A percentile compares a stretch with the other conserved stretches of the same genome.
phyloP scores from a whole-genome alignment of 2,888 invertebrate genomes.

The Cheilosia scutellata region DNA sequence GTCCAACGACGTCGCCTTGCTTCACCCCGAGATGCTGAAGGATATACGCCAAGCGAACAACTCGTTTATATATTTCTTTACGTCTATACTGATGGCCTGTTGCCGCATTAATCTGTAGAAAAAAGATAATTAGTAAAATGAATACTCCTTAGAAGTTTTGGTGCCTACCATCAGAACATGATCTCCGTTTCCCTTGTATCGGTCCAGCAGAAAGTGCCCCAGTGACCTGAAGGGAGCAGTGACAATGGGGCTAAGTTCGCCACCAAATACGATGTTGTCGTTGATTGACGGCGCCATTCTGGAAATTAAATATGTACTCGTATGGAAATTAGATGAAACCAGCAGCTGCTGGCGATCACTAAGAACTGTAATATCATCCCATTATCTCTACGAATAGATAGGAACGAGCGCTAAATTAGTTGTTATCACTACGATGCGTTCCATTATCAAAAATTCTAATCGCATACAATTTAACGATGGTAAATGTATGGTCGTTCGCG shows the following conservation, averaged over 20 bases:
- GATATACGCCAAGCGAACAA: conserved; percentile 80
- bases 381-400: too few species aligned
- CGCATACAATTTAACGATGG: neutral
- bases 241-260: conserved; percentile 77
- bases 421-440: too few species aligned
- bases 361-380: too few species aligned
- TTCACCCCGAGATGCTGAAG: conserved; percentile 84
- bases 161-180: conserved; percentile 84
- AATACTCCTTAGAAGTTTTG: neutral
- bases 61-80: conserved; percentile 79
- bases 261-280: conserved; percentile 82
- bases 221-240: conserved; percentile 81
- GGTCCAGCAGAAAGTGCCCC: conserved; percentile 86
- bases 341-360: too few species aligned
- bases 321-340: too few species aligned
- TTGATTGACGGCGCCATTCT: conserved; percentile 79
- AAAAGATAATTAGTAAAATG: neutral
- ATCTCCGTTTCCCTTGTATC: conserved; percentile 85
- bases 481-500: too few species aligned
- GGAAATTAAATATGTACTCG: neutral
- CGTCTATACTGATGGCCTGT: conserved; percentile 80
- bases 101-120: conserved; percentile 81
- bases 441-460: neutral
- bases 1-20: conserved; percentile 85
- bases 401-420: too few species aligned